A percentile compares a stretch with the other conserved stretches of the same genome.
These are phyloP conservation scores for Drosophila cardini DNA, from an alignment of 1,140 invertebrate species.

Conservation along the genomic window DNA sequence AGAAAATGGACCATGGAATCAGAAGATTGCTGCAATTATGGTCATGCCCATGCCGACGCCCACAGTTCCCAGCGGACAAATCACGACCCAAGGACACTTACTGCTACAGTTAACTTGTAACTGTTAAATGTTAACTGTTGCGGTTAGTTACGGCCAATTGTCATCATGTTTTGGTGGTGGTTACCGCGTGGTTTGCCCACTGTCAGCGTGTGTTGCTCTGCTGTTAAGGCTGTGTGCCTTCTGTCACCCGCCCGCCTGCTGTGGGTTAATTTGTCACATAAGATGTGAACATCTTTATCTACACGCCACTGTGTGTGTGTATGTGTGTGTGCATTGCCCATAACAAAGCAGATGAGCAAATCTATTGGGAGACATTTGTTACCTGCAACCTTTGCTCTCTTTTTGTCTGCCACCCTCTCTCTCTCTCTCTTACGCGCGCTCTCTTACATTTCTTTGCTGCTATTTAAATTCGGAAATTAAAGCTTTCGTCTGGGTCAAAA, in stretches of 20 bases:
- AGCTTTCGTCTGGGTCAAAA: constrained; percentile 57
- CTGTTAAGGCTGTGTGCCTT: constrained; percentile 29
- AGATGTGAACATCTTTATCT: constrained; percentile 54
- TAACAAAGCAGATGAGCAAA: constrained; percentile 39
- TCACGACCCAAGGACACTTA: constrained; percentile 57
- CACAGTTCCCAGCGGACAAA: constrained; percentile 70
- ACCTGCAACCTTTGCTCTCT: constrained; percentile 42
- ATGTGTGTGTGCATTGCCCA: constrained; percentile 26
- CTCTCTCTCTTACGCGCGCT: not conserved
- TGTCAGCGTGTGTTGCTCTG: constrained; percentile 39
- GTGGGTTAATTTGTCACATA: constrained; percentile 74
- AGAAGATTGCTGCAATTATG: constrained; percentile 66
- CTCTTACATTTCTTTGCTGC: not conserved
- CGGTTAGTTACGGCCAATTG: constrained; percentile 59
- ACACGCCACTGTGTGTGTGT: not conserved
- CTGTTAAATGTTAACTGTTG: constrained; percentile 44
- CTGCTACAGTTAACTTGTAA: constrained; percentile 18
- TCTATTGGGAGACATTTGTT: constrained; percentile 78
- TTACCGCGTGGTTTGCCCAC: constrained; percentile 33
- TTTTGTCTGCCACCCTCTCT: constrained; percentile 1
- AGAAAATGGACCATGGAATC: not conserved
- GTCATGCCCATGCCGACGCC: too few species aligned
- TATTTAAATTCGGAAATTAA: constrained; percentile 69
- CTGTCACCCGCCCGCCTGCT: constrained; percentile 30
- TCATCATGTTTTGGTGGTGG: constrained; percentile 9